Conservation (phyloP, 2,888 invertebrate species). For the Nomada fabriciana region DNA sequence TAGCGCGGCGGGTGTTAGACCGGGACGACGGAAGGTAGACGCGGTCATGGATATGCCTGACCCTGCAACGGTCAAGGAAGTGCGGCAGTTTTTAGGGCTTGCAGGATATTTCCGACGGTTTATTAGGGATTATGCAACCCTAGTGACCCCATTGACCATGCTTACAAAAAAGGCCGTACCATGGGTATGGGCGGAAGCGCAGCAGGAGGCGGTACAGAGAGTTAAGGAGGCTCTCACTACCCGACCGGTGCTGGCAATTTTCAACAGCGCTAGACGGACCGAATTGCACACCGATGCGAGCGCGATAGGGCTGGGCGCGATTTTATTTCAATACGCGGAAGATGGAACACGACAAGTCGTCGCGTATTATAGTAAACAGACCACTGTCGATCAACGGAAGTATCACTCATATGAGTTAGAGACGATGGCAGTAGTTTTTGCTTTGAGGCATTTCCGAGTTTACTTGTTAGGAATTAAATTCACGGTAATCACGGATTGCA, state of each 20-base stretch:
- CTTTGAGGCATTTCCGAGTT: too few species aligned
- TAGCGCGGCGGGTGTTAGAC: conserved; percentile 60
- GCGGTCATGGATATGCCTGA: conserved; percentile 52
- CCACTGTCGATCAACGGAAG: neutral
- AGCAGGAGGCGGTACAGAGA: neutral
- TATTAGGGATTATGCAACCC: neutral
- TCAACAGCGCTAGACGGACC: neutral
- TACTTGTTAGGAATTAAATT: neutral
- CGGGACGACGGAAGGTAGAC: conserved; percentile 40
- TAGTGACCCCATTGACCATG: neutral
- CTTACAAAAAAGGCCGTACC: neutral
- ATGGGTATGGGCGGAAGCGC: neutral
- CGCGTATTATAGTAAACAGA: neutral
- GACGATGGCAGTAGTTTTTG: too few species aligned
- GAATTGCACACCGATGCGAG: conserved; percentile 48
- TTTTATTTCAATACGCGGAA: conserved; percentile 1
- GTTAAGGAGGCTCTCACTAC: conserved; percentile 2
- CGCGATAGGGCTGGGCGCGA: conserved; percentile 25
- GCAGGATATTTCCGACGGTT: conserved; percentile 42
- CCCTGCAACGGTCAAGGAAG: conserved; percentile 23
- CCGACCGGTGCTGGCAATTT: conserved; percentile 16
- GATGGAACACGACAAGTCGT: neutral
- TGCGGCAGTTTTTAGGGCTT: conserved; percentile 40
- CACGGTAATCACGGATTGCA: neutral
- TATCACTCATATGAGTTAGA: too few species aligned